A percentile compares a stretch with the other conserved stretches of the same genome.
These are phyloP conservation scores for Perizoma flavofasciatum DNA, from an alignment of 2,888 invertebrate species.

Conservation along the genomic window DNA sequence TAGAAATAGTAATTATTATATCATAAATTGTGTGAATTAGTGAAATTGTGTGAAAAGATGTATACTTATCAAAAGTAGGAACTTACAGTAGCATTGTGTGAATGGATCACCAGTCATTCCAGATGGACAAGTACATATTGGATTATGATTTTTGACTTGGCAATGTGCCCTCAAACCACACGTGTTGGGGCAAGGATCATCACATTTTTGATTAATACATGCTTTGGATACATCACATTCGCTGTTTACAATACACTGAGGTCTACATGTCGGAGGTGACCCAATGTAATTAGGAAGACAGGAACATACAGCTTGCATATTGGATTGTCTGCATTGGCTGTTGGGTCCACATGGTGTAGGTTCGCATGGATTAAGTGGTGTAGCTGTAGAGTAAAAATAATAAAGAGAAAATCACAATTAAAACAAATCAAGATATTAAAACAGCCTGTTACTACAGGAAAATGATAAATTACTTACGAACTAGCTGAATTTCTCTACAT, in stretches of 20 bases:
- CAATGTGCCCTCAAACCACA: conserved; percentile 95
- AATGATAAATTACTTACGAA: conserved; percentile 54
- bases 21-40: background rate
- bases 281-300: conserved; percentile 91
- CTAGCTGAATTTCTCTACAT: conserved; percentile 83
- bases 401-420: conserved; percentile 3
- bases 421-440: background rate
- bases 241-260: conserved; percentile 93
- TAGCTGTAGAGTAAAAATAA: conserved; percentile 59
- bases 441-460: background rate
- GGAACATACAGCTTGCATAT: conserved; percentile 92
- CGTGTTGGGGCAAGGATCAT: conserved; percentile 94
- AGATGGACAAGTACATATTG: conserved; percentile 93
- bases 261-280: conserved; percentile 91
- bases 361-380: conserved; percentile 88
- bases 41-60: too few species aligned
- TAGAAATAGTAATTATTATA: conserved; percentile 41
- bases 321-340: conserved; percentile 91
- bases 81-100: conserved; percentile 90
- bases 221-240: conserved; percentile 93
- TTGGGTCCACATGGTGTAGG: conserved; percentile 95
- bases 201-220: conserved; percentile 93
- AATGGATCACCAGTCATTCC: conserved; percentile 96
- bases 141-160: conserved; percentile 92
- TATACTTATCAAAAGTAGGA: background rate